phyloP scores from a whole-genome alignment of 2,113 vertebrate species.

The Odontophorus gujanensis region DNA sequence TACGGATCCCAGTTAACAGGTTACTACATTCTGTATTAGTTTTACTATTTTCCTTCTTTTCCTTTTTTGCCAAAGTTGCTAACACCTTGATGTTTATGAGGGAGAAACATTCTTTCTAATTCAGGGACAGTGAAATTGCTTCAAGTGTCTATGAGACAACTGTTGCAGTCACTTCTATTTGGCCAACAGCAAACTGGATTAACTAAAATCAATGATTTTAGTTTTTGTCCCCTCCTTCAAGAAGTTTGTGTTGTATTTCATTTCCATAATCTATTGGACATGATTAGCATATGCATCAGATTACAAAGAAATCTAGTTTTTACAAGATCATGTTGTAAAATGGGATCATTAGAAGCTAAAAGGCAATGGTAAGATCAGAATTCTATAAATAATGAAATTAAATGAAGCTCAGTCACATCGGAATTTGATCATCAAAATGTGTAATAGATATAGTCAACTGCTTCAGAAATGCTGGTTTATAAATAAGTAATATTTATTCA shows the following conservation, averaged over 20 bases:
- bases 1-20: not conserved
- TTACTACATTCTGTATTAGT: not conserved
- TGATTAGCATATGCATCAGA: not conserved
- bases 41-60: not conserved
- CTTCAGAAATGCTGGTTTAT: not conserved
- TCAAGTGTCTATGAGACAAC: not conserved
- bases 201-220: not conserved
- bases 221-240: not conserved
- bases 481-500: not conserved
- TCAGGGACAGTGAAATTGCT: not conserved
- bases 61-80: not conserved
- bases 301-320: not conserved
- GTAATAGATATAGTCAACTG: not conserved
- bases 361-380: not conserved
- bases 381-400: not conserved
- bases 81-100: not conserved
- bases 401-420: fast-evolving
- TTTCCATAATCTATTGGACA: not conserved
- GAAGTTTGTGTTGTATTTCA: not conserved
- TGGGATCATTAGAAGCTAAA: not conserved
- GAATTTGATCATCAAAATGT: not conserved
- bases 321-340: not conserved
- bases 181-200: not conserved
- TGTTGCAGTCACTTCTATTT: not conserved
- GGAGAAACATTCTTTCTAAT: not conserved